Conservation (phyloP, 64 coral and sea anemone species). For the Montipora foliosa region DNA sequence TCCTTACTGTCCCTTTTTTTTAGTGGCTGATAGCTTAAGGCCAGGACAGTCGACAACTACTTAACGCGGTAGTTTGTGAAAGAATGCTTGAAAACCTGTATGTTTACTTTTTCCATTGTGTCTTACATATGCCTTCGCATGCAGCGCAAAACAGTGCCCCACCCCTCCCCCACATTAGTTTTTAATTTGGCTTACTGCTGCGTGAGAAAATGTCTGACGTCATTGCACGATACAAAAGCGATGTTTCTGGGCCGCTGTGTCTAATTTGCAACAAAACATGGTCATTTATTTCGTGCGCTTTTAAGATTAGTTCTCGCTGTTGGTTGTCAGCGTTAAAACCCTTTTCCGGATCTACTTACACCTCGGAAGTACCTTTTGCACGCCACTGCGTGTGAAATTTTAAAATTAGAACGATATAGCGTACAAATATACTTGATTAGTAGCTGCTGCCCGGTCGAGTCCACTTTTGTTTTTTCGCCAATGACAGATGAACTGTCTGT, state of each 20-base stretch:
- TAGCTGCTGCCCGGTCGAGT: too few species aligned
- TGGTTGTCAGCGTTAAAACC: slow-evolving; percentile 5
- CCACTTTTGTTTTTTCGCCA: too few species aligned
- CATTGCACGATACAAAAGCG: background rate
- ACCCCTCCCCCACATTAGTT: background rate
- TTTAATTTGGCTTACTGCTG: background rate
- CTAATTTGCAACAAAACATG: background rate
- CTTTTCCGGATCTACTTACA: slow-evolving; percentile 44
- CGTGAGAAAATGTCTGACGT: slow-evolving; percentile 13
- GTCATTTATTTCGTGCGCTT: slow-evolving; percentile 14
- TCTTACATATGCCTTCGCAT: background rate
- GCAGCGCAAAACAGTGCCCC: background rate
- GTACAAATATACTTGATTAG: background rate
- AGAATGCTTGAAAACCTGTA: too few species aligned
- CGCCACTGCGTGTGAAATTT: background rate
- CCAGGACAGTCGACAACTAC: too few species aligned
- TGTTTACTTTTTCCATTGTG: background rate
- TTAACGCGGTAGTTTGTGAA: too few species aligned
- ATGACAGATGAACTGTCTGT: too few species aligned
- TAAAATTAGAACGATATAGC: background rate
- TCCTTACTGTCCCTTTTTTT: too few species aligned
- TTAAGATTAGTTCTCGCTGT: slow-evolving; percentile 39
- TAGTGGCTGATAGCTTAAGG: too few species aligned
- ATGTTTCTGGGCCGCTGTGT: background rate
- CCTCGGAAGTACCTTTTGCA: slow-evolving; percentile 9